phyloP scores from a whole-genome alignment of 2,113 vertebrate genomes.

The Nycticorax nycticorax region DNA sequence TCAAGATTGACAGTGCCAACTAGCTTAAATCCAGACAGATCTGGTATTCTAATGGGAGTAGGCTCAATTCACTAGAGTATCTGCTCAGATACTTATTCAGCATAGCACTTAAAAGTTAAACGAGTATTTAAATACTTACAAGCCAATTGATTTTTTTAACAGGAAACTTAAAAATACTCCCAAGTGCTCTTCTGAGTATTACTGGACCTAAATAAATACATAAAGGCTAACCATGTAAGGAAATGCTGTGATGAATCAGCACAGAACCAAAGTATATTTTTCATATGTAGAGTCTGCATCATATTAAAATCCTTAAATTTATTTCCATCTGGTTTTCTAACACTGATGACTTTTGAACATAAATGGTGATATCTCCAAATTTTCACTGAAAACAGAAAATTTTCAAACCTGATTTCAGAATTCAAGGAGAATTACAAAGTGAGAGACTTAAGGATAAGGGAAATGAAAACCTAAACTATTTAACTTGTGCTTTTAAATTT shows the following conservation, averaged over 20 bases:
- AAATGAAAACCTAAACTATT: neutral
- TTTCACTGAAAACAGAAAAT: neutral
- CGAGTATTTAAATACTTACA: neutral
- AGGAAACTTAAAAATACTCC: neutral
- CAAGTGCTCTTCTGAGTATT: neutral
- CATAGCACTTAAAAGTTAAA: neutral
- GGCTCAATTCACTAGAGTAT: neutral
- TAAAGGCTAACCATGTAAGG: neutral
- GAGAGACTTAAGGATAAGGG: neutral
- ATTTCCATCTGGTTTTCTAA: constrained; percentile 8
- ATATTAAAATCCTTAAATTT: neutral
- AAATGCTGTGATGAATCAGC: neutral
- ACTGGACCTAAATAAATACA: neutral
- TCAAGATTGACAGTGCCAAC: fast-evolving
- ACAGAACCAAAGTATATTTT: neutral
- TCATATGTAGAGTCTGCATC: neutral
- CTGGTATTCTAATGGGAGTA: neutral
- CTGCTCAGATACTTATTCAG: neutral
- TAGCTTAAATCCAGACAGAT: neutral
- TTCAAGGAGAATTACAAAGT: neutral
- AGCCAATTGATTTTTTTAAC: neutral
- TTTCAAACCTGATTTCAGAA: neutral
- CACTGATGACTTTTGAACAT: neutral
- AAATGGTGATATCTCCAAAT: neutral
- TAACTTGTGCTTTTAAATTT: constrained; percentile 37